Percentiles rank a stretch among this genome's conserved stretches.
phyloP scores from a whole-genome alignment of 2,113 vertebrate genomes.

The Empidonax traillii region DNA sequence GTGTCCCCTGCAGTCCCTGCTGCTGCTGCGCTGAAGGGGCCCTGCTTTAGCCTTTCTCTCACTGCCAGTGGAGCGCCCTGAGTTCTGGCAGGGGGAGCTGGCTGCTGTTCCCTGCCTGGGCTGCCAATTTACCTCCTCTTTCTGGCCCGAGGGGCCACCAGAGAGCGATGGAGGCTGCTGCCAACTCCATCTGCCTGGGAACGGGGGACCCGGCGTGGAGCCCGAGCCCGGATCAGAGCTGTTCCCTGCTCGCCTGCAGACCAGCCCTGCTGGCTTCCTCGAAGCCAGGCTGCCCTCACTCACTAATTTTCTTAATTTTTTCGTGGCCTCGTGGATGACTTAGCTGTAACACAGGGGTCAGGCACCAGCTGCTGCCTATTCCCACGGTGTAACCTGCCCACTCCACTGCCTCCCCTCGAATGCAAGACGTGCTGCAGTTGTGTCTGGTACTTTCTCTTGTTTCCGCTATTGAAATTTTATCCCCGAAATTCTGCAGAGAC shows the following conservation, averaged over 20 bases:
- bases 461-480: conserved; percentile 63
- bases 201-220: background rate
- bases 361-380: conserved; percentile 57
- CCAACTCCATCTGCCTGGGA: conserved; percentile 28
- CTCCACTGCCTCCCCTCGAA: conserved; percentile 19
- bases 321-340: background rate
- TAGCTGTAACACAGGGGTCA: background rate
- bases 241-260: background rate
- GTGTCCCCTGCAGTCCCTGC: background rate
- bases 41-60: background rate
- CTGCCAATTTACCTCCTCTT: conserved; percentile 21
- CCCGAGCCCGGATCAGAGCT: background rate
- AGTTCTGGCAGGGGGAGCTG: conserved; percentile 2
- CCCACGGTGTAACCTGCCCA: conserved; percentile 58
- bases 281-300: background rate
- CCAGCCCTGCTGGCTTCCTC: background rate
- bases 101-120: background rate
- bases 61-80: background rate
- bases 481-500: conserved; percentile 63
- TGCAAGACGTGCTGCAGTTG: conserved; percentile 22
- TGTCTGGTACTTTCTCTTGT: conserved; percentile 59
- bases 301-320: conserved; percentile 1
- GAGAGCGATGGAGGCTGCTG: background rate
- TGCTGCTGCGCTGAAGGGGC: background rate
- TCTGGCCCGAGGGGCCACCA: background rate